phyloP scores from a whole-genome alignment of 2,888 invertebrate genomes.

The Quadroppia sp. region DNA sequence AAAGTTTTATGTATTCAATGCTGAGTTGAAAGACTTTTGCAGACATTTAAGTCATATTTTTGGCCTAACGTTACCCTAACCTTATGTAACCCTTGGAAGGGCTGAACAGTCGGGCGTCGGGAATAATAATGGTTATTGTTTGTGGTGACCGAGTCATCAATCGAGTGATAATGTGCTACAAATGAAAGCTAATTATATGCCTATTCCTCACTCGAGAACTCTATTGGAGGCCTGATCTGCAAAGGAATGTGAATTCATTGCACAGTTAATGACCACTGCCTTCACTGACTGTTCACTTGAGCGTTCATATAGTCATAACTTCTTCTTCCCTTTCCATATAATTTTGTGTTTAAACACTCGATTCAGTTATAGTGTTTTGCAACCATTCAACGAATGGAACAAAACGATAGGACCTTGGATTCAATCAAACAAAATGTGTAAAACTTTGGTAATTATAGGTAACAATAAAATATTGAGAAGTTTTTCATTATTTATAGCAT shows the following conservation, averaged over 20 bases:
- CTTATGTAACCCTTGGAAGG: no score
- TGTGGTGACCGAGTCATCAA: background rate
- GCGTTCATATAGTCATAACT: background rate
- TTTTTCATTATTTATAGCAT: constrained; percentile 3
- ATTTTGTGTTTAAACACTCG: background rate
- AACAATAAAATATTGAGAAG: background rate
- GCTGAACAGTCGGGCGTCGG: background rate
- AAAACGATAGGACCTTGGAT: constrained; percentile 14
- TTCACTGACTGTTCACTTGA: background rate
- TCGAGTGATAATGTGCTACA: background rate
- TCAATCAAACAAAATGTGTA: constrained; percentile 4
- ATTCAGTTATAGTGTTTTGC: background rate
- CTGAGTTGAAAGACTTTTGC: no score
- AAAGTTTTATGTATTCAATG: no score
- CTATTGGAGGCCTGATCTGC: background rate
- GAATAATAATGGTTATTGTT: constrained; percentile 8
- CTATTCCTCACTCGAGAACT: background rate
- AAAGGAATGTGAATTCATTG: background rate
- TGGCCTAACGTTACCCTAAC: no score
- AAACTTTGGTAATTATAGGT: constrained; percentile 8
- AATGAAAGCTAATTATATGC: background rate
- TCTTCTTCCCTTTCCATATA: background rate
- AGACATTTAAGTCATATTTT: no score
- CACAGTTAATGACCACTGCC: background rate
- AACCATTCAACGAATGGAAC: background rate